Evolutionary conservation across 2,113 vertebrate genomes (phyloP).

Genomic region (Carassius gibelio): DNA sequence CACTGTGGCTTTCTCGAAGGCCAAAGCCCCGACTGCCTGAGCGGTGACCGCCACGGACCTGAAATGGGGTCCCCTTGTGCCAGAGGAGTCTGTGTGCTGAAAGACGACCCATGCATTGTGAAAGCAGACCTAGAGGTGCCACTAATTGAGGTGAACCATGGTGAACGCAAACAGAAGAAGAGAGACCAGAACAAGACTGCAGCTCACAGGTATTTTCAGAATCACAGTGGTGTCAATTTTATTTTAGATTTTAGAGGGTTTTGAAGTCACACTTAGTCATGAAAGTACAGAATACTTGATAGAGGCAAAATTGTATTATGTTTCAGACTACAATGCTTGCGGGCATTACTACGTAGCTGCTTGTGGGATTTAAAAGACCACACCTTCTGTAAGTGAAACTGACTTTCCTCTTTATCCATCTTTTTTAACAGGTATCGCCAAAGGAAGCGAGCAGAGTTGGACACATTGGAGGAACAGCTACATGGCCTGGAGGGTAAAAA

Average conservation of each 20-base stretch:
- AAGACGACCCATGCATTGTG: slow-evolving; percentile 71
- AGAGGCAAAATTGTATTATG: background rate
- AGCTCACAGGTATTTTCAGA: slow-evolving; percentile 75
- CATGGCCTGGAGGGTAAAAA: slow-evolving; percentile 86
- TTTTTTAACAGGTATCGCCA: slow-evolving; percentile 81
- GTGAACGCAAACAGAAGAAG: slow-evolving; percentile 89
- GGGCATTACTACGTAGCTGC: background rate
- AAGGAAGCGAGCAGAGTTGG: slow-evolving; percentile 87
- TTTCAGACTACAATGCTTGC: background rate
- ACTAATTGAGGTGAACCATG: slow-evolving; percentile 61
- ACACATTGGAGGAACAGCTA: slow-evolving; percentile 86
- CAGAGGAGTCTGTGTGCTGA: slow-evolving; percentile 68
- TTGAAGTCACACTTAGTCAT: background rate
- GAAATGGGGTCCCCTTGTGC: slow-evolving; percentile 69
- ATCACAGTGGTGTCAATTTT: background rate
- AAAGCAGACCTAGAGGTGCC: slow-evolving; percentile 70
- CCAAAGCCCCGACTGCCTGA: slow-evolving; percentile 72
- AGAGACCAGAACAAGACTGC: slow-evolving; percentile 92
- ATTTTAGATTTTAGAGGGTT: background rate
- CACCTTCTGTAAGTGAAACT: background rate
- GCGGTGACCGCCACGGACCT: slow-evolving; percentile 69
- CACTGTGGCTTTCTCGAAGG: slow-evolving; percentile 76
- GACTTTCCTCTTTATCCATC: background rate
- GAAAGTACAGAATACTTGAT: background rate
- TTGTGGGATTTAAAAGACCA: background rate